A percentile compares a stretch with the other conserved stretches of the same genome.
Conservation (phyloP, 2,888 invertebrate genomes). For the Megamerina dolium region DNA sequence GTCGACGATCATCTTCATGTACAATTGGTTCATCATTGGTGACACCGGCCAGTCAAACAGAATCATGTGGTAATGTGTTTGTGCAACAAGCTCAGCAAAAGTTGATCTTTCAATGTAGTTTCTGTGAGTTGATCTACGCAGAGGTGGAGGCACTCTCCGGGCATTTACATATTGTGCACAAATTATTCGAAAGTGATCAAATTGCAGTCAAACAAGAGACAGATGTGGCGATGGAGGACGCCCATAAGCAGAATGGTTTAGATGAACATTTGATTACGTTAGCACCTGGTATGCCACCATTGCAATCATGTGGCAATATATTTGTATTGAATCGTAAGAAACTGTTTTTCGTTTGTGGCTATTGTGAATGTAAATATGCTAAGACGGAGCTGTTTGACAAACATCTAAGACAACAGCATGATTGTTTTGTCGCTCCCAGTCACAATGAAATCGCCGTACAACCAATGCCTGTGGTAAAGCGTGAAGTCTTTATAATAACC, state of each 20-base stretch:
- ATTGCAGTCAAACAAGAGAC: neutral
- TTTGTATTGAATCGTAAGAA: conserved; percentile 26
- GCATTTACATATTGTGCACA: conserved; percentile 31
- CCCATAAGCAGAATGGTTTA: conserved; percentile 11
- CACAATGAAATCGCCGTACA: conserved; percentile 21
- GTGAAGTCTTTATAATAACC: conserved; percentile 23
- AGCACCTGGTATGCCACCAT: conserved; percentile 12
- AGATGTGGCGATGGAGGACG: conserved; percentile 4
- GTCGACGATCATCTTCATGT: conserved; percentile 28
- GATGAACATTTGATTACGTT: neutral
- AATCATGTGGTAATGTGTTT: conserved; percentile 32
- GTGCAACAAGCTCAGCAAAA: conserved; percentile 31
- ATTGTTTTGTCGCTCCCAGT: conserved; percentile 25
- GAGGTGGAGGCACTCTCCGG: conserved; percentile 27
- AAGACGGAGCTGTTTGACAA: conserved; percentile 30
- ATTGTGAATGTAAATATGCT: conserved; percentile 32
- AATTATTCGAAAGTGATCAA: conserved; percentile 21
- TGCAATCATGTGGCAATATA: conserved; percentile 40
- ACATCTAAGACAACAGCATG: conserved; percentile 36
- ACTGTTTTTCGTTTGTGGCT: conserved; percentile 31
- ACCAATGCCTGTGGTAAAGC: conserved; percentile 19
- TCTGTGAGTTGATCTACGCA: conserved; percentile 30
- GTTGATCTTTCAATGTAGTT: conserved; percentile 33
- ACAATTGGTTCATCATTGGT: conserved; percentile 21
- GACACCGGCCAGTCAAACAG: conserved; percentile 24